phyloP scores from a whole-genome alignment of 92 coral and sea anemone genomes.

The Paragorgia papillata region DNA sequence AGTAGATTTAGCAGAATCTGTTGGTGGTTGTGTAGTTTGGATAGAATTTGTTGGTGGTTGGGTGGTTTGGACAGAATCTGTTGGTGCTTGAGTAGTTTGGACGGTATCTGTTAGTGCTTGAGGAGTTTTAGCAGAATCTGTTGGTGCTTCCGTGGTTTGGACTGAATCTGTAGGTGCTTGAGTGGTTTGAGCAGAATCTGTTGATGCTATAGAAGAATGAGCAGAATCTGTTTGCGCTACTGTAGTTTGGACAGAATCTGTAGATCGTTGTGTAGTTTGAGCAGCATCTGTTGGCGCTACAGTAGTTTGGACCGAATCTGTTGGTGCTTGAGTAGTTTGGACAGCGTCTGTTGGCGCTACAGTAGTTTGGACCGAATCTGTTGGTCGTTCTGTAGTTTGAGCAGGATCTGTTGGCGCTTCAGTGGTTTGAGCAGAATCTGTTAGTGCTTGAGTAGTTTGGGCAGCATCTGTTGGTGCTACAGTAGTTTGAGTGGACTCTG shows the following conservation, averaged over 20 bases:
- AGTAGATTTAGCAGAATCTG: too few species aligned
- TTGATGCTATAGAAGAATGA: not conserved
- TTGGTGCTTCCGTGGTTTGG: too few species aligned
- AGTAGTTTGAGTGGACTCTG: slow-evolving; percentile 11
- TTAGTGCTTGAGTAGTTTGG: not conserved
- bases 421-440: slow-evolving; percentile 1
- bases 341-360: slow-evolving; percentile 11
- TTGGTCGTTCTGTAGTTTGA: not conserved
- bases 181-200: slow-evolving; percentile 23
- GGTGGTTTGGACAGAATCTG: too few species aligned
- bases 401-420: slow-evolving; percentile 9
- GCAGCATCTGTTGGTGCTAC: not conserved
- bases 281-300: slow-evolving; percentile 12
- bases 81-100: too few species aligned
- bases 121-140: too few species aligned
- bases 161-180: slow-evolving; percentile 27
- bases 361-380: slow-evolving; percentile 24
- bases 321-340: not conserved
- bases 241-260: slow-evolving; percentile 5
- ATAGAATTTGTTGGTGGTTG: too few species aligned
- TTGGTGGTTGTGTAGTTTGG: too few species aligned
- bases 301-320: slow-evolving; percentile 5
- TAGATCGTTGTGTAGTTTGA: slow-evolving; percentile 9
- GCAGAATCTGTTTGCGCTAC: not conserved
- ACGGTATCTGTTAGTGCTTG: too few species aligned